These are phyloP conservation scores for Chaetorhynchus papuensis DNA, from an alignment of 2,113 vertebrate genomes.

Conservation along the genomic window DNA sequence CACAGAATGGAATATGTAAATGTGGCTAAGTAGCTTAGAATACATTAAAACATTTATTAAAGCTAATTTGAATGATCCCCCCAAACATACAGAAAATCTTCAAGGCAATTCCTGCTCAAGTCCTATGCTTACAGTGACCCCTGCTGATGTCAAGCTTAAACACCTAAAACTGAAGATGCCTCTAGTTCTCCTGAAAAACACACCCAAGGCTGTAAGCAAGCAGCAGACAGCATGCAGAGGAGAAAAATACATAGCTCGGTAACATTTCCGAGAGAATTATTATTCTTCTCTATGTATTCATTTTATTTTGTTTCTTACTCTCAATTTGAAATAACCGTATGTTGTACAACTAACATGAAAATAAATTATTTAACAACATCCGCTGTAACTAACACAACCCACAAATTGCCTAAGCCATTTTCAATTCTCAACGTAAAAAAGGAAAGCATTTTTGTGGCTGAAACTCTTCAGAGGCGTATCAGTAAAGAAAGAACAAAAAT, in stretches of 20 bases:
- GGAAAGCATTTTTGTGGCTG: neutral
- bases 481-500: neutral
- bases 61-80: neutral
- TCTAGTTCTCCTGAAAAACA: neutral
- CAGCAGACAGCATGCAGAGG: neutral
- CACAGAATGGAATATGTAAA: neutral
- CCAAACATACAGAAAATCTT: neutral
- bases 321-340: neutral
- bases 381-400: neutral
- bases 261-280: neutral
- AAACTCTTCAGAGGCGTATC: neutral
- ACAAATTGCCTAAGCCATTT: neutral
- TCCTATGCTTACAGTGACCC: conserved; percentile 8
- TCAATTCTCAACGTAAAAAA: neutral
- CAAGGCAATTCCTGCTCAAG: neutral
- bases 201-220: neutral
- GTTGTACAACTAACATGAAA: neutral
- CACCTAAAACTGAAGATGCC: neutral
- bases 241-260: neutral
- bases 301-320: neutral
- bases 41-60: neutral
- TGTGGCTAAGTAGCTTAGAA: neutral
- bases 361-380: neutral
- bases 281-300: neutral
- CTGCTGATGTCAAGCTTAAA: neutral